These are phyloP conservation scores for Circaetus gallicus DNA, from an alignment of 2,113 vertebrate species.

Conservation along the genomic window DNA sequence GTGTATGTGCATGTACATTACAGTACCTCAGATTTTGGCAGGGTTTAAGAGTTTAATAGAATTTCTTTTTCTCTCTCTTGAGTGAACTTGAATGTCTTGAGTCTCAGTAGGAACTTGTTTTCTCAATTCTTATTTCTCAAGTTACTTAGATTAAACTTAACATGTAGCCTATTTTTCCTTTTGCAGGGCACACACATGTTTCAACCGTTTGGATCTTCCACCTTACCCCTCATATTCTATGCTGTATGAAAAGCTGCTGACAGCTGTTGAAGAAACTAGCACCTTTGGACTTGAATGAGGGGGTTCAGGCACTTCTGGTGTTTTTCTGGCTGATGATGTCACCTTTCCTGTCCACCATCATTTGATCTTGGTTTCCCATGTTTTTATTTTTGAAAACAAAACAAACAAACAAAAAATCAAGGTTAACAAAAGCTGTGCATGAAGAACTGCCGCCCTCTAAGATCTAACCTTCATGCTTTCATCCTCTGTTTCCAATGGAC, in stretches of 20 bases:
- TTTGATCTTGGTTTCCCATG: conserved; percentile 73
- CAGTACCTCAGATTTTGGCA: neutral
- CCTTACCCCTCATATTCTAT: conserved; percentile 94
- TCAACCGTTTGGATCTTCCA: conserved; percentile 96
- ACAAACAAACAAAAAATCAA: conserved; percentile 49
- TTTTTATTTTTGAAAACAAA: conserved; percentile 73
- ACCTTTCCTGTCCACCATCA: conserved; percentile 58
- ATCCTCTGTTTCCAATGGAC: conserved; percentile 75
- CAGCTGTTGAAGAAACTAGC: conserved; percentile 98
- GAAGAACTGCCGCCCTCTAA: conserved; percentile 77
- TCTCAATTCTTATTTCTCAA: neutral
- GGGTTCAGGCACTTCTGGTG: conserved; percentile 32
- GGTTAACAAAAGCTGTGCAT: conserved; percentile 79
- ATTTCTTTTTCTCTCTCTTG: neutral
- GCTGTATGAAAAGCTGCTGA: conserved; percentile 93
- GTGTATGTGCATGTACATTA: neutral
- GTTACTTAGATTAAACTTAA: neutral
- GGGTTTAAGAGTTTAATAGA: neutral
- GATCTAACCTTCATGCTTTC: conserved; percentile 77
- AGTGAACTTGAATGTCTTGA: neutral
- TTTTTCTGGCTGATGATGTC: conserved; percentile 68
- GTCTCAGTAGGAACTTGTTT: neutral
- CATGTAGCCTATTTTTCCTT: neutral
- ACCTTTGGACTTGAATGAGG: conserved; percentile 96
- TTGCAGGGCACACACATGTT: conserved; percentile 94